Conservation (phyloP, 2,888 invertebrate species). For the Bhutanitis thaidina region DNA sequence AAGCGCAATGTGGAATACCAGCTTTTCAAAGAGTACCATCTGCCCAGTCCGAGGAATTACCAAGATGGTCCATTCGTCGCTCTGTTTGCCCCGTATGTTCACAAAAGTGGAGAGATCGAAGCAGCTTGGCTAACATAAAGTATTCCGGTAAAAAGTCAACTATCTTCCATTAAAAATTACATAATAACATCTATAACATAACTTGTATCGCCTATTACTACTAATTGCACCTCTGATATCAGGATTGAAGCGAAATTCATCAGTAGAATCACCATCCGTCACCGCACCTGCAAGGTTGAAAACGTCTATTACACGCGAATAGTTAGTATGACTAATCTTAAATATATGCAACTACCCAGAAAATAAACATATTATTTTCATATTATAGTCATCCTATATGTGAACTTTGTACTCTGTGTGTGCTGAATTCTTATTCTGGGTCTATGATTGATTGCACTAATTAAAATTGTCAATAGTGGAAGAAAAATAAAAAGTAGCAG, state of each 20-base stretch:
- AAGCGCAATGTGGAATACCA: constrained; percentile 43
- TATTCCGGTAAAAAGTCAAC: constrained; percentile 48
- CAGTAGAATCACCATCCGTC: constrained; percentile 57
- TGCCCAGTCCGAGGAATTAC: constrained; percentile 38
- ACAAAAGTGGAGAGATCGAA: constrained; percentile 67
- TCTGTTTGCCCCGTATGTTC: constrained; percentile 72
- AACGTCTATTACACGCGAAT: constrained; percentile 51
- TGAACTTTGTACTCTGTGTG: no score
- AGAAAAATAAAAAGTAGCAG: no score
- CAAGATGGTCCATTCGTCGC: constrained; percentile 66
- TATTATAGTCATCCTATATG: no score
- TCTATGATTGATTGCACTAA: no score
- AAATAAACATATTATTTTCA: no score
- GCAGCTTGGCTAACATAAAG: constrained; percentile 55
- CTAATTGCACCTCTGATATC: background rate
- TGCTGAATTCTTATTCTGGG: no score
- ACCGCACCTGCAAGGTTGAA: constrained; percentile 65
- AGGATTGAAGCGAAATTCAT: constrained; percentile 64
- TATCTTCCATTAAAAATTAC: background rate
- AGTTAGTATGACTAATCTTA: constrained; percentile 42
- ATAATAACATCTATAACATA: background rate
- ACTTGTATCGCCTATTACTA: background rate
- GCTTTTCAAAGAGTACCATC: constrained; percentile 45
- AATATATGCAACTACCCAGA: no score
- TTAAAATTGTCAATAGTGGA: no score